A percentile compares a stretch with the other conserved stretches of the same genome.
Evolutionary conservation across 2,113 vertebrate genomes (phyloP).

Genomic region (Chionis minor): DNA sequence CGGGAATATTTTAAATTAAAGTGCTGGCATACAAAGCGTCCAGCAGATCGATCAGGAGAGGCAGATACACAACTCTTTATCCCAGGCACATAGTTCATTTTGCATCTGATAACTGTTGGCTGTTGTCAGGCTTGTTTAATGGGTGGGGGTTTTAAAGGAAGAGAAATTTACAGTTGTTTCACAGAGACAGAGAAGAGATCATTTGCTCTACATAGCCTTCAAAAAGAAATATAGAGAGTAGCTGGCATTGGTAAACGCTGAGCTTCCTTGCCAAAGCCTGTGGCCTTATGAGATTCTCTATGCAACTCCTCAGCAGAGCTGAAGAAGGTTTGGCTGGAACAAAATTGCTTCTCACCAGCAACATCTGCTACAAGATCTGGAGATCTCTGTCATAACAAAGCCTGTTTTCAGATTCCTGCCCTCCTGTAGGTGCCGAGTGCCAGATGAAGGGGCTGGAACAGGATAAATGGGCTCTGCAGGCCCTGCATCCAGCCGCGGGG

Average conservation of each 20-base stretch:
- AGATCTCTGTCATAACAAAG: slow-evolving; percentile 65
- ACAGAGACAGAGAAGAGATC: slow-evolving; percentile 52
- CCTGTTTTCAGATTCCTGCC: slow-evolving; percentile 38
- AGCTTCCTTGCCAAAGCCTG: slow-evolving; percentile 56
- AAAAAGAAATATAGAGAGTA: slow-evolving; percentile 45
- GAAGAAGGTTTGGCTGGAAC: slow-evolving; percentile 56
- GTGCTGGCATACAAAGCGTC: background rate
- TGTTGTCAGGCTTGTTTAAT: slow-evolving; percentile 36
- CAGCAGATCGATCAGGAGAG: background rate
- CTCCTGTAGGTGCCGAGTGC: slow-evolving; percentile 37
- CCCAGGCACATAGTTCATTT: slow-evolving; percentile 24
- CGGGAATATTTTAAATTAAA: slow-evolving; percentile 10
- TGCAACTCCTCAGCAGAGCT: slow-evolving; percentile 24
- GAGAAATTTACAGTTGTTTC: slow-evolving; percentile 64
- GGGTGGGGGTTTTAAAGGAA: slow-evolving; percentile 10
- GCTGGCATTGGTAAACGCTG: slow-evolving; percentile 42
- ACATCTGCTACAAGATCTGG: slow-evolving; percentile 62
- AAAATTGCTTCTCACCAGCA: slow-evolving; percentile 52
- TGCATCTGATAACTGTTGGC: slow-evolving; percentile 48
- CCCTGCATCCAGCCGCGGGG: background rate
- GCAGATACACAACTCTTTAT: slow-evolving; percentile 5
- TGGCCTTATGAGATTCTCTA: slow-evolving; percentile 46
- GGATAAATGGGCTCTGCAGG: slow-evolving; percentile 35
- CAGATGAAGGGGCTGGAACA: slow-evolving; percentile 50
- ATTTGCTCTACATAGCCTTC: slow-evolving; percentile 43